Base-by-base conservation (phyloP, 92 coral and sea anemone species). In the Nematostella vectensis region DNA sequence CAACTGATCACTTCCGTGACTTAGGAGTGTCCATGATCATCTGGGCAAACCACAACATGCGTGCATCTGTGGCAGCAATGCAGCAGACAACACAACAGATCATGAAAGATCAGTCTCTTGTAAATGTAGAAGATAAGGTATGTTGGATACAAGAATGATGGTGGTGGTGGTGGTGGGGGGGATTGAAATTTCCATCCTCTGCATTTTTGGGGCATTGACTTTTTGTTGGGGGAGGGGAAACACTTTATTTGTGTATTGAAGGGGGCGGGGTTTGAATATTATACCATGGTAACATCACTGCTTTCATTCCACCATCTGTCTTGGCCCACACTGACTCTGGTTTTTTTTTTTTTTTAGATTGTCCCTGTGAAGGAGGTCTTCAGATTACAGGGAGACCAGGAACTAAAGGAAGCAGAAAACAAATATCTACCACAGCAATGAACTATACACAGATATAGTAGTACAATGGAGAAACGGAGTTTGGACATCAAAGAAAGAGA, bases 31-130 rank as follows among this genome's bases (percentile, higher is more conserved):
- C 98, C 36, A 54, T 91, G 27, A 83, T 91, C 52, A 85, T 85
- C 42, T 91, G 98, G 98, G 98, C 98, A 47, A 91, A 91, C 69
- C 98, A 91, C 77, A 91, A 91, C 79, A 62, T 91, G 87, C 62
- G 98, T 28, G 94, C 98, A 20, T 78, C 87, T 18, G 80, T 91
- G 20, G 69, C 85, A 1, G 98, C 98, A 3, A 81, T 91, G 74
- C 91, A 91, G 61, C 88, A 81, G 42, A 83, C 87, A 27, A 77
- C 98, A 2, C 85, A 74, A 39, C 98, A 91, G 58, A 91, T 91
- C 57, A 83, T 59, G 73, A 69, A 91, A 21, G 98, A 91, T 59
- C 98, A 91, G 58, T 91, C 98, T 4, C 68, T 91, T 13, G 79
- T 91, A 2, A 91, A 91, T 59, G 98, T 91, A 18, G 98, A 91